Percentiles rank a stretch among this genome's conserved stretches.
Evolutionary conservation across 2,888 invertebrate species (phyloP).

Genomic region (Amorpha juglandis): DNA sequence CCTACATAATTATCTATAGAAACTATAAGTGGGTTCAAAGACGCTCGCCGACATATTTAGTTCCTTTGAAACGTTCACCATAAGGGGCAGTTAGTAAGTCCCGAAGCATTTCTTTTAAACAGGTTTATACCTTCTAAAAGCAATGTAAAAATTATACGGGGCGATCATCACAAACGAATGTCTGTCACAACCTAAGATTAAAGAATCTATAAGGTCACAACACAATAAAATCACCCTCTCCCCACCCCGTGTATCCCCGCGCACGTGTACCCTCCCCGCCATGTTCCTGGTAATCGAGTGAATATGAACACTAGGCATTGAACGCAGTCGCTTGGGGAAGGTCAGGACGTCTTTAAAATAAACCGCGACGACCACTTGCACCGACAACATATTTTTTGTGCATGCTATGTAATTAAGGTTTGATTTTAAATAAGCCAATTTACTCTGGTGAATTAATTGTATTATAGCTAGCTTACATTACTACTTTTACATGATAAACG

Average conservation of each 20-base stretch:
- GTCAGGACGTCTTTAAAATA: conserved; percentile 21
- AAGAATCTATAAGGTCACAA: no score
- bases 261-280: no score
- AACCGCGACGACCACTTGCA: neutral
- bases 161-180: conserved; percentile 16
- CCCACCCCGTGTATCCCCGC: neutral
- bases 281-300: neutral
- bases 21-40: neutral
- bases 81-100: neutral
- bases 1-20: neutral
- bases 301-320: conserved; percentile 7
- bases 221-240: neutral
- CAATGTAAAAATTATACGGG: neutral
- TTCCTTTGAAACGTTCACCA: conserved; percentile 15
- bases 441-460: no score
- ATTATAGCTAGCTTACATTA: no score
- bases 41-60: neutral
- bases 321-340: conserved; percentile 17
- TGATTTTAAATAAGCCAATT: neutral
- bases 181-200: no score
- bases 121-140: conserved; percentile 20
- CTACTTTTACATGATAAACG: no score
- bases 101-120: conserved; percentile 18
- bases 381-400: neutral
- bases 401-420: neutral